Evolutionary conservation across 1,140 invertebrate species (phyloP).

Genomic region (Cotesia typhae): DNA sequence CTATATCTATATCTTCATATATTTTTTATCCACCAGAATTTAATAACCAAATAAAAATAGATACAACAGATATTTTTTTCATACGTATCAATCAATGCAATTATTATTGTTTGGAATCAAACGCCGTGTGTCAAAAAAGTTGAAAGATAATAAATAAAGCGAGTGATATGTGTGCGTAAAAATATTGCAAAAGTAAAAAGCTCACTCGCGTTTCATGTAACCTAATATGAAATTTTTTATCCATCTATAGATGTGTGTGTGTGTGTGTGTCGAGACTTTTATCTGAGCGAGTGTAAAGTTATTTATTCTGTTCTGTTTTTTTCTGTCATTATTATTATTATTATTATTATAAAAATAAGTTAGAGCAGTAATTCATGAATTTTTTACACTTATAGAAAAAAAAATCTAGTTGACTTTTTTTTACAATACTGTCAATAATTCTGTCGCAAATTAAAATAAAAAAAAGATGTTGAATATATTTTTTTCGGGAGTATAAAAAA

Average conservation of each 20-base stretch:
- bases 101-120: not conserved
- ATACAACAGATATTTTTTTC: no score
- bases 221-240: conserved; percentile 1
- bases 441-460: no score
- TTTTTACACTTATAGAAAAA: no score
- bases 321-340: no score
- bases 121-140: not conserved
- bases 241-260: not conserved
- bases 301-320: not conserved
- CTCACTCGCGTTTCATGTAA: conserved; percentile 9
- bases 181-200: conserved; percentile 3
- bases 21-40: not conserved
- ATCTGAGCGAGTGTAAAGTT: conserved; percentile 6
- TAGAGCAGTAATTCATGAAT: no score
- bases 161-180: not conserved
- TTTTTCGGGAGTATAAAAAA: no score
- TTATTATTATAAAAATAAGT: no score
- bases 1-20: not conserved
- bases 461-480: no score
- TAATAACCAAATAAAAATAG: no score
- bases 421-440: no score
- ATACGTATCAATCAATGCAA: no score
- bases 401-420: no score
- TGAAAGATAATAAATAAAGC: not conserved
- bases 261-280: not conserved